These are phyloP conservation scores for Centropyge bicolor DNA, from an alignment of 2,797 vertebrate genomes.

Conservation along the genomic window DNA sequence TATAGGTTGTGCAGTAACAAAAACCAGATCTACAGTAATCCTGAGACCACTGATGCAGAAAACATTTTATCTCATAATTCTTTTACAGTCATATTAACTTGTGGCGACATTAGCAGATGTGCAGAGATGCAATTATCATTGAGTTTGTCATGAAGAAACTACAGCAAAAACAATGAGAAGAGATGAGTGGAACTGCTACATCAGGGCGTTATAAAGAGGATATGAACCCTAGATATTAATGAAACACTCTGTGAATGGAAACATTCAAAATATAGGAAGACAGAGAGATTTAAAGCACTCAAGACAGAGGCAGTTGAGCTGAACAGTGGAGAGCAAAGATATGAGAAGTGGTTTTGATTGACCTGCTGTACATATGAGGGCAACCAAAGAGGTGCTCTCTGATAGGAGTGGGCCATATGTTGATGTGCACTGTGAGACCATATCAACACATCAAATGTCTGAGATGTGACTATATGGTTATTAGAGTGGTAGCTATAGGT, in stretches of 20 bases:
- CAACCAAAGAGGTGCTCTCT: slow-evolving; percentile 1
- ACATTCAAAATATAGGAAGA: slow-evolving; percentile 63
- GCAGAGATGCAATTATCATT: slow-evolving; percentile 9
- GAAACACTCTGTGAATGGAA: slow-evolving; percentile 18
- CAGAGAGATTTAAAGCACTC: slow-evolving; percentile 47
- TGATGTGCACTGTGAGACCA: neutral
- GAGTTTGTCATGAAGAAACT: slow-evolving; percentile 6
- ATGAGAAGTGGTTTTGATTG: slow-evolving; percentile 1
- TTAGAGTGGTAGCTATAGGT: neutral
- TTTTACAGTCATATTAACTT: slow-evolving; percentile 35
- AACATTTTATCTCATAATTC: slow-evolving; percentile 24
- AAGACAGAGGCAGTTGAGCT: slow-evolving; percentile 18
- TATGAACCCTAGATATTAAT: neutral
- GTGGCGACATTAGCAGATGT: slow-evolving; percentile 13
- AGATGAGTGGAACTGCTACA: slow-evolving; percentile 60
- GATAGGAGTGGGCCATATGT: neutral
- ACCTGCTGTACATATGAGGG: slow-evolving; percentile 1
- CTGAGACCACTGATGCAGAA: slow-evolving; percentile 44
- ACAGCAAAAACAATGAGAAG: slow-evolving; percentile 40
- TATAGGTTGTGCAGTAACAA: neutral
- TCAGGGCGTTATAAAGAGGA: slow-evolving; percentile 25
- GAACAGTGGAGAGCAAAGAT: neutral
- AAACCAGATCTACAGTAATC: slow-evolving; percentile 34
- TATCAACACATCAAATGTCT: neutral
- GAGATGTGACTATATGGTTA: neutral